Evolutionary conservation across 2,113 vertebrate genomes (phyloP).

Genomic region (Marcusenius ussheri): DNA sequence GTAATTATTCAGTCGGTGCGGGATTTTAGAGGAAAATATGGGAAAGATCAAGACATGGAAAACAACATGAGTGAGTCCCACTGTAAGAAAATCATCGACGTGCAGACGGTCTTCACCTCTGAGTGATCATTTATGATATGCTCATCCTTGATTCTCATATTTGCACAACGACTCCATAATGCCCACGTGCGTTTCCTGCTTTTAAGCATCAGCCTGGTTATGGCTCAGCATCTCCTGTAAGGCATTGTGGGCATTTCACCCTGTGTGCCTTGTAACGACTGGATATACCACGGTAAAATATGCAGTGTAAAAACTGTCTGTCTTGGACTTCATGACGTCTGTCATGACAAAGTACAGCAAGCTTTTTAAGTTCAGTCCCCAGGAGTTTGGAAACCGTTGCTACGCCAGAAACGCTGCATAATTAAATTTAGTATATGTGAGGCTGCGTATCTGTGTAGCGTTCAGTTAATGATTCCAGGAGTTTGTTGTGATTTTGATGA

Average conservation of each 20-base stretch:
- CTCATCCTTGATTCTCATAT: neutral
- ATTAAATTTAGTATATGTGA: neutral
- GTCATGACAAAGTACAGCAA: neutral
- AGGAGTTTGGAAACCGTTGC: neutral
- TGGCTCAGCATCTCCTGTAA: neutral
- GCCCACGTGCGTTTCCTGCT: neutral
- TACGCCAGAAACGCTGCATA: neutral
- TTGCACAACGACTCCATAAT: neutral
- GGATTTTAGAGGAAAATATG: neutral
- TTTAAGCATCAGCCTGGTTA: neutral
- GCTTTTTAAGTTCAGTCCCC: neutral
- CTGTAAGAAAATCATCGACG: neutral
- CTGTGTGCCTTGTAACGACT: neutral
- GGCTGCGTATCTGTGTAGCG: neutral
- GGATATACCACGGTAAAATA: neutral
- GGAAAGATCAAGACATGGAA: neutral
- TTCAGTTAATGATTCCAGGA: neutral
- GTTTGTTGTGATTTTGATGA: neutral
- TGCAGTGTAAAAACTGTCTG: neutral
- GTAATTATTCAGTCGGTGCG: neutral
- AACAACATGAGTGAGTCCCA: neutral
- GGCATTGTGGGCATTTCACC: neutral
- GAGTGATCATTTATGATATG: neutral
- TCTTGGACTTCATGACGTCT: neutral
- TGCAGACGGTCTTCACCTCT: neutral